Evolutionary conservation across 2,113 vertebrate genomes (phyloP).

Genomic region (Lepus americanus): DNA sequence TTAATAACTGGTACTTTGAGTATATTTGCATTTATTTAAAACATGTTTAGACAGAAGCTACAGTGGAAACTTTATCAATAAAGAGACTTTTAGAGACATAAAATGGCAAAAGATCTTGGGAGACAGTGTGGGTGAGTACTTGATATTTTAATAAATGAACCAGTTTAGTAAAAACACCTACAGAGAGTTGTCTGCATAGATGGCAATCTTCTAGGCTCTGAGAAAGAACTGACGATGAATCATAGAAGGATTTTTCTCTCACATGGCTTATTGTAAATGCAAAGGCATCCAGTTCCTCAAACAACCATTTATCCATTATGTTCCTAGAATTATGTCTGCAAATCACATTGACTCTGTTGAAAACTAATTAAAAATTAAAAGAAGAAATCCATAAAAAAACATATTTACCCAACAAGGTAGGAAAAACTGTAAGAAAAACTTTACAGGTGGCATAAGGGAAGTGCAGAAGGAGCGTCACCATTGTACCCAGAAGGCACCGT

Average conservation of each 20-base stretch:
- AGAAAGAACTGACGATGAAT: neutral
- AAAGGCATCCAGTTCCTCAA: neutral
- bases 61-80: conserved; percentile 35
- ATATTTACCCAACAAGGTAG: neutral
- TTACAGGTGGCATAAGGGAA: rapidly evolving
- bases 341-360: too few species aligned
- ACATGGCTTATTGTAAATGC: neutral
- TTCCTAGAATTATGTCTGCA: too few species aligned
- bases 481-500: too few species aligned
- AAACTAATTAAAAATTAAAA: too few species aligned
- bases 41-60: neutral
- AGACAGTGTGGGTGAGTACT: neutral
- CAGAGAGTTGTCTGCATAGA: neutral
- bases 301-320: neutral
- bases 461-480: rapidly evolving
- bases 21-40: conserved; percentile 17
- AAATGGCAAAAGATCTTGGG: conserved; percentile 21
- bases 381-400: too few species aligned
- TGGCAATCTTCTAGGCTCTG: too few species aligned
- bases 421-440: neutral
- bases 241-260: neutral
- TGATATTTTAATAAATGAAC: conserved; percentile 51
- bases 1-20: neutral
- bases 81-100: neutral
- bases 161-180: neutral